Conservation (phyloP, 2,113 vertebrate species). For the human (Homo sapiens) region GRCh38 chr2:226645501-226646000, state of each 20-base stretch:
- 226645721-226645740: background rate
- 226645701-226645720: rapidly evolving
- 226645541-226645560: background rate
- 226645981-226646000: background rate
- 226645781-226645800: background rate
- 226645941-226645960: no score
- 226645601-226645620: background rate
- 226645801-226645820: background rate
- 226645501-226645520: background rate
- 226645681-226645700: rapidly evolving
- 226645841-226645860: background rate
- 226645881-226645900: background rate
- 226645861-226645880: background rate
- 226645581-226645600: background rate
- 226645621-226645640: background rate
- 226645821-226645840: background rate
- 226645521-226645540: background rate
- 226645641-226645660: background rate
- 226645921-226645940: background rate
- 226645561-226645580: background rate
- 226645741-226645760: background rate
- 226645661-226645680: background rate
- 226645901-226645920: background rate
- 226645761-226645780: background rate
- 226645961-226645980: background rate